A percentile compares a stretch with the other conserved stretches of the same genome.
These are phyloP conservation scores for Tenebrosternarchus preto DNA, from an alignment of 2,113 vertebrate species.

Conservation along the genomic window DNA sequence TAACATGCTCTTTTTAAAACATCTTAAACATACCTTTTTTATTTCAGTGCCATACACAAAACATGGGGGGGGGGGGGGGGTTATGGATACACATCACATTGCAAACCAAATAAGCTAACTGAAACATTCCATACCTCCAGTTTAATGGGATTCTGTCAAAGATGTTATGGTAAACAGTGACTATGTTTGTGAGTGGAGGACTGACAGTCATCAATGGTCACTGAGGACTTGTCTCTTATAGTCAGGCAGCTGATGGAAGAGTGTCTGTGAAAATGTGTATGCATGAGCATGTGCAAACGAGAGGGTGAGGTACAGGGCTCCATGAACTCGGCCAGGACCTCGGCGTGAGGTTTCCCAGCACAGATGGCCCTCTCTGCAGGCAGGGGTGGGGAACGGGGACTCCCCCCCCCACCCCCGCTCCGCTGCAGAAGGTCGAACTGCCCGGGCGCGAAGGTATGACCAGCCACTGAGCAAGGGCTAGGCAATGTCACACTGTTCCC, in stretches of 20 bases:
- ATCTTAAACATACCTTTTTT: neutral
- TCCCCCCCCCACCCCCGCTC: conserved; percentile 48
- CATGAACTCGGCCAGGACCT: conserved; percentile 48
- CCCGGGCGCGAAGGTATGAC: conserved; percentile 52
- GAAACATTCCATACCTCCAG: no score
- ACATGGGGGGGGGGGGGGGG: no score
- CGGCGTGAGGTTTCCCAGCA: conserved; percentile 58
- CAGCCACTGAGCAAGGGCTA: conserved; percentile 35
- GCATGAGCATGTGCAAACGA: conserved; percentile 61
- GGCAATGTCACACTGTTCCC: conserved; percentile 34
- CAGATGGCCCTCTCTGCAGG: conserved; percentile 59
- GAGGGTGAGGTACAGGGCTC: conserved; percentile 54
- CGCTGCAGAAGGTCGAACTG: conserved; percentile 56
- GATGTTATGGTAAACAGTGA: neutral
- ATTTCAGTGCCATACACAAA: neutral
- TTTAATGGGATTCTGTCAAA: neutral
- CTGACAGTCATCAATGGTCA: neutral
- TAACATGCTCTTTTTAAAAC: neutral
- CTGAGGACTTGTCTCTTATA: conserved; percentile 10
- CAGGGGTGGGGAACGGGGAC: conserved; percentile 46
- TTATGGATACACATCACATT: no score
- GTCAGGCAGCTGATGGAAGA: conserved; percentile 8
- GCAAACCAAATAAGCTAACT: no score
- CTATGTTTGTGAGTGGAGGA: neutral
- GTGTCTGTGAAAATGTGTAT: conserved; percentile 38